Percentiles rank a stretch among this genome's conserved stretches.
Evolutionary conservation across 2,888 invertebrate species (phyloP).

Genomic region (Parelbella ahira): DNA sequence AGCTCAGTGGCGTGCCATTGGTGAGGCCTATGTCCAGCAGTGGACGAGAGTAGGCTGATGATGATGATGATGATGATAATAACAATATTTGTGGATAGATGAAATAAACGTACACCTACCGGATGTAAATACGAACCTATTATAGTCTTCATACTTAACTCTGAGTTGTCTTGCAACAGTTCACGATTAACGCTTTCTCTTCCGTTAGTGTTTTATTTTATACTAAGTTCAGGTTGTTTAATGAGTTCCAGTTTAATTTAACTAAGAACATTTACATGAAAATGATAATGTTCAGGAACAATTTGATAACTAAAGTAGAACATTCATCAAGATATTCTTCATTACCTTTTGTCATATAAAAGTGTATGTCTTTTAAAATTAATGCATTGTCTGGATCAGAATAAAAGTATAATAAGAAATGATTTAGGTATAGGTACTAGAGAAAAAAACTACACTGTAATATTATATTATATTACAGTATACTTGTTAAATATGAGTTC

Average conservation of each 20-base stretch:
- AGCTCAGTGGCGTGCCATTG: no score
- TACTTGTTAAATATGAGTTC: no score
- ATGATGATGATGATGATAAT: no score
- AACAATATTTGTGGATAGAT: no score
- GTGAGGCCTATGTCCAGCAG: no score
- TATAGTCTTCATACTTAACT: background rate
- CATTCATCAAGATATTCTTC: background rate
- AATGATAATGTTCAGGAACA: slow-evolving; percentile 9
- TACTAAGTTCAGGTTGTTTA: background rate
- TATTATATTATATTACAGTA: no score
- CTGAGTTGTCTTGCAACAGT: background rate
- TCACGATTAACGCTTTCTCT: no score
- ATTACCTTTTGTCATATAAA: background rate
- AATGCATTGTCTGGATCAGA: background rate
- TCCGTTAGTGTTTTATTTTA: slow-evolving; percentile 2
- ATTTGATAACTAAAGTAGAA: slow-evolving; percentile 12
- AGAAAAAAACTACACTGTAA: no score
- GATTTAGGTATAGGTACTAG: no score
- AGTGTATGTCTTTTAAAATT: background rate
- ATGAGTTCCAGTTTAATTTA: slow-evolving; percentile 8
- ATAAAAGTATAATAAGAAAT: no score
- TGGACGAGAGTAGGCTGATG: no score
- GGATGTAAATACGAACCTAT: slow-evolving; percentile 3
- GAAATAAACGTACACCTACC: no score
- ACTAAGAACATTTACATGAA: slow-evolving; percentile 1